These are phyloP conservation scores for Xylota sylvarum DNA, from an alignment of 2,888 invertebrate species.

Conservation along the genomic window DNA sequence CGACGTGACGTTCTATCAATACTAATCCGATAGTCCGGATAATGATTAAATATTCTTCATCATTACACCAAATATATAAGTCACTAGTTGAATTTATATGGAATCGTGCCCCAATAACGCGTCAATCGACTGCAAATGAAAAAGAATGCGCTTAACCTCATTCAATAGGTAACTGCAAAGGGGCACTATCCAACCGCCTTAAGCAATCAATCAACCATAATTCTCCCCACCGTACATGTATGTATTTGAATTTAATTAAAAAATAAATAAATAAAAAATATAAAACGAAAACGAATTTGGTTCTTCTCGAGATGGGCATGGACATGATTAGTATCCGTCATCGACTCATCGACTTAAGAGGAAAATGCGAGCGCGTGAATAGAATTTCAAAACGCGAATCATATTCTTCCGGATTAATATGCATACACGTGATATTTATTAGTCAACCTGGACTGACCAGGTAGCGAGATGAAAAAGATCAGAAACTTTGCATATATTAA, in stretches of 20 bases:
- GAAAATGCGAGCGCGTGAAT: conserved; percentile 41
- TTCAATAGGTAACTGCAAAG: conserved; percentile 20
- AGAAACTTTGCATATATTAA: no score
- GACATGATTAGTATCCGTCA: conserved; percentile 59
- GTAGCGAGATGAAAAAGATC: background rate
- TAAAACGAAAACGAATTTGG: conserved; percentile 49
- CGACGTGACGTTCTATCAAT: conserved; percentile 10
- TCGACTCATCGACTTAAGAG: conserved; percentile 41
- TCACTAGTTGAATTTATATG: conserved; percentile 21
- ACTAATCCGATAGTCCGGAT: conserved; percentile 12
- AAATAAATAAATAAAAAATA: background rate
- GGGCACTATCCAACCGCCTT: conserved; percentile 12
- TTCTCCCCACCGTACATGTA: conserved; percentile 1
- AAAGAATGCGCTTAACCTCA: conserved; percentile 52
- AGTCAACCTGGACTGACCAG: conserved; percentile 17
- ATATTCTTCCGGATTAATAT: conserved; percentile 61
- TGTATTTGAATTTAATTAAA: conserved; percentile 44
- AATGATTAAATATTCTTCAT: conserved; percentile 2
- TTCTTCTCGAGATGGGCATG: conserved; percentile 34
- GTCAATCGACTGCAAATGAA: conserved; percentile 9
- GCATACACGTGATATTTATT: conserved; percentile 45
- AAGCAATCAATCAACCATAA: conserved; percentile 29
- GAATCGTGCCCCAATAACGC: conserved; percentile 29
- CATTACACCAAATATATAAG: conserved; percentile 42
- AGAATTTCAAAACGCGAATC: conserved; percentile 49